Percentiles rank a stretch among this genome's conserved stretches.
Evolutionary conservation across 1,140 invertebrate genomes (phyloP).

Genomic region (Temnothorax curvispinosus): DNA sequence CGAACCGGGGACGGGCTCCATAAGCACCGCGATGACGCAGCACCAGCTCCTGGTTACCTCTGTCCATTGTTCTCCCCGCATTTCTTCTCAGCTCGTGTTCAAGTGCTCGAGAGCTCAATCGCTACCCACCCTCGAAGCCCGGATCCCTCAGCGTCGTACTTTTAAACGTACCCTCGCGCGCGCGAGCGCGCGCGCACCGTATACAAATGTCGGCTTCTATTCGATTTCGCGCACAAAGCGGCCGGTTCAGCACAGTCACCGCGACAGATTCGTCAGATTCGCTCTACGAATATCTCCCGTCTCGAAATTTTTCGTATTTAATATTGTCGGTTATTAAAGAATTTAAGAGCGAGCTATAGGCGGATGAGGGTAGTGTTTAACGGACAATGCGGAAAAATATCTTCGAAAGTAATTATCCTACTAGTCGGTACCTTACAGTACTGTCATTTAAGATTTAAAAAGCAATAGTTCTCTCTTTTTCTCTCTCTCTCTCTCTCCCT

Average conservation of each 20-base stretch:
- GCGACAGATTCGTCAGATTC: neutral
- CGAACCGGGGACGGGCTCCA: conserved; percentile 75
- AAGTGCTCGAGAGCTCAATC: conserved; percentile 83
- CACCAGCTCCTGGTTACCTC: conserved; percentile 82
- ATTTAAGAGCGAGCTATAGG: neutral
- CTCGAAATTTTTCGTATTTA: neutral
- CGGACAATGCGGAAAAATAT: neutral
- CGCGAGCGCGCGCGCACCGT: conserved; percentile 50
- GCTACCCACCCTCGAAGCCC: conserved; percentile 64
- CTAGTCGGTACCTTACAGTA: neutral
- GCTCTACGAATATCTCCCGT: neutral
- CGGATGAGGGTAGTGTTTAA: neutral
- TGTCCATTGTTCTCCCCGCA: conserved; percentile 83
- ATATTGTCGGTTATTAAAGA: neutral
- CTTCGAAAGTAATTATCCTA: neutral
- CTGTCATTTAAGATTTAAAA: neutral
- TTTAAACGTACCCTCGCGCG: conserved; percentile 53
- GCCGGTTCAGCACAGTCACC: conserved; percentile 34
- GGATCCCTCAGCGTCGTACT: conserved; percentile 71
- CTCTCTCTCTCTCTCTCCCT: no score
- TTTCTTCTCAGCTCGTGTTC: conserved; percentile 84
- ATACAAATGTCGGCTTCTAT: conserved; percentile 61
- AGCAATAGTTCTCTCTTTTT: neutral
- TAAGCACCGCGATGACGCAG: conserved; percentile 81
- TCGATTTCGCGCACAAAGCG: conserved; percentile 43